Evolutionary conservation across 1,140 invertebrate species (phyloP), one percentile per base, ranked within the genome.

Genomic region (Nilaparvata lugens): DNA sequence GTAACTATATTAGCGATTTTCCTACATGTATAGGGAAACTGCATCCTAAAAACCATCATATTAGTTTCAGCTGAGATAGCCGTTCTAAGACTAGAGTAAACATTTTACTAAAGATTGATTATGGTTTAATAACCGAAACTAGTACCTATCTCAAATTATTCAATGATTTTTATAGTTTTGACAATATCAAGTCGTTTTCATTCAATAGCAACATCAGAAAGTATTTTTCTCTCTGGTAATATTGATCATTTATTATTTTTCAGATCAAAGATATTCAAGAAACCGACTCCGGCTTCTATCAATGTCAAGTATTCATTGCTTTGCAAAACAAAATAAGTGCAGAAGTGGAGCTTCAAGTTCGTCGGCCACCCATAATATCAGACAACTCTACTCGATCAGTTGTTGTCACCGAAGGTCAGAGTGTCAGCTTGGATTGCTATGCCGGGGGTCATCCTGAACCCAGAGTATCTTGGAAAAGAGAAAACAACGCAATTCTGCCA

Each of bases 191-290:
- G n/a, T n/a, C n/a, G n/a, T n/a, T n/a, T n/a, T n/a, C n/a, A n/a
- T n/a, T n/a, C n/a, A n/a, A n/a, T n/a, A n/a, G n/a, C n/a, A n/a
- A n/a, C n/a, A n/a, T n/a, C n/a, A n/a, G n/a, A n/a, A n/a, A n/a
- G n/a, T n/a, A n/a, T n/a, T n/a, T n/a, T n/a, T n/a, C n/a, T n/a
- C n/a, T n/a, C n/a, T n/a, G n/a, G n/a, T n/a, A n/a, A n/a, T n/a
- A n/a, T n/a, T n/a, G n/a, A n/a, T n/a, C n/a, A 14, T 21, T 45
- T 58, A 25, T 13, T 18, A 59, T 56, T 52, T 71, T 75, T 58
- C 71, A 91, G 83, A 88, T 95, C n/a, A 93, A 91, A 75, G 92
- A 95, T 69, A 91, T 95, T 55, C 92, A 95, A 79, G 93, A 96
- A 74, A 93, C 89, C 0, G 93, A 96, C 73, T 89, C 89, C 0